Base-by-base conservation (phyloP, 2,113 vertebrate species). In the Ceyx cyanopectus region DNA sequence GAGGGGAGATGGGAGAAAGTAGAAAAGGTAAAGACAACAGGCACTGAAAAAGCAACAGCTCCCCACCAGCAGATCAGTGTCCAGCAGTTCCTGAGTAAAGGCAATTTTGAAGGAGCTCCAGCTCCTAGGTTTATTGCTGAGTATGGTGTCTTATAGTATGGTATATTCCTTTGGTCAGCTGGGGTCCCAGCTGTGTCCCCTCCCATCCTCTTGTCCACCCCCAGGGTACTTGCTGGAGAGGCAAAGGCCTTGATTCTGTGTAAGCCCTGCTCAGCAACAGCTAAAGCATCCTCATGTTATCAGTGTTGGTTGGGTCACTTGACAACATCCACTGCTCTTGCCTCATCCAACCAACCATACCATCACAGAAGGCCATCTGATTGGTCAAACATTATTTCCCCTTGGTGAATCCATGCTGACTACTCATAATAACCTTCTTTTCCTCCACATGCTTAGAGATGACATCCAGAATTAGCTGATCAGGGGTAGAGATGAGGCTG, bases 71-170 rank as follows among this genome's bases (percentile, higher is more conserved):
- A 76, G 53, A 70, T 7, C 62, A 45, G n/a, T 6, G 4, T 46
- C 34, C 22, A 32, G 32, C 46, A 20, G 46, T n/a, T 34, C 46
- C 50, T 48, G 61, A 67, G 53, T 24, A 70, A 19, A 1, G 7
- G 29, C 23, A 34, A 1, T 30, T 58, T 20, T 63, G 67, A 67
- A 51, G 83, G 56, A 1, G 1, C 58, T 60, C 53, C 0, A 0
- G 9, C 13, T 27, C 10, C 24, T 27, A 8, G 0, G 0, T 75
- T 85, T 75, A 16, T 20, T 54, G 48, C 40, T 46, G 41, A 74
- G 32, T 29, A 24, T 1, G 6, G n/a, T 2, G 1, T 29, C 34
- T 9, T 16, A 15, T 6, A 23, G 29, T 32, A 1, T 12, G 46
- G 63, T 4, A 48, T 34, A 45, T 20, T 20, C 32, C 34, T 43